Evolutionary conservation across 2,888 invertebrate species (phyloP), one percentile per base, ranked within the genome.

Genomic region (Zygaena filipendulae): DNA sequence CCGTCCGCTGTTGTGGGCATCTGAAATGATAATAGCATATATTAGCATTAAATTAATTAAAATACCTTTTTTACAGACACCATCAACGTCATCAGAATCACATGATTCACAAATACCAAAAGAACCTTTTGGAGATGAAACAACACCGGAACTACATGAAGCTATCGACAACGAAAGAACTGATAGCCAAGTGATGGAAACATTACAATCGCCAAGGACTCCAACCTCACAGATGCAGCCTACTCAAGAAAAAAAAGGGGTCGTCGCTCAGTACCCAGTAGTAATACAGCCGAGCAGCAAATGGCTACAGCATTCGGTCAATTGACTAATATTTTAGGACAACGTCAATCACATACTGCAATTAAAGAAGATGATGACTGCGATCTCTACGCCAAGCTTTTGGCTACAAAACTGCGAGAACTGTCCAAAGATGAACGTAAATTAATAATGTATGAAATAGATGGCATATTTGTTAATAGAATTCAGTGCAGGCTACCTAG

Each of bases 371-470:
- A 45, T 5, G 40, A 47, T 19, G 41, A 45, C 25, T 45, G 37
- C 29, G 45, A 44, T 29, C 27, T 38, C 4, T 44, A 34, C 29
- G 42, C 37, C 7, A 40, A 40, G 28, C 22, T 45, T 22, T 26
- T 44, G 11, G 41, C 40, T 9, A 44, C 39, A 32, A 46, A 43
- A 21, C 29, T 46, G n/a, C 30, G 37, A n/a, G 35, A 36, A 33
- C 19, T 40, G 7, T 29, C 28, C 13, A 26, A 23, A 13, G 12
- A 13, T 9, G 23, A 29, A 7, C 23, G 13, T 8, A 5, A 23
- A 23, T 6, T 11, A 19, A 18, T 27, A 13, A 27, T 4, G 4
- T 22, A 22, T 10, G 7, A 28, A 9, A 38, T 20, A n/a, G n/a
- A n/a, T n/a, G n/a, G n/a, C n/a, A n/a, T n/a, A n/a, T n/a, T 38